Percentiles rank a stretch among this genome's conserved stretches.
phyloP scores from a whole-genome alignment of 2,888 invertebrate species.

The Oscheius myriophilus region DNA sequence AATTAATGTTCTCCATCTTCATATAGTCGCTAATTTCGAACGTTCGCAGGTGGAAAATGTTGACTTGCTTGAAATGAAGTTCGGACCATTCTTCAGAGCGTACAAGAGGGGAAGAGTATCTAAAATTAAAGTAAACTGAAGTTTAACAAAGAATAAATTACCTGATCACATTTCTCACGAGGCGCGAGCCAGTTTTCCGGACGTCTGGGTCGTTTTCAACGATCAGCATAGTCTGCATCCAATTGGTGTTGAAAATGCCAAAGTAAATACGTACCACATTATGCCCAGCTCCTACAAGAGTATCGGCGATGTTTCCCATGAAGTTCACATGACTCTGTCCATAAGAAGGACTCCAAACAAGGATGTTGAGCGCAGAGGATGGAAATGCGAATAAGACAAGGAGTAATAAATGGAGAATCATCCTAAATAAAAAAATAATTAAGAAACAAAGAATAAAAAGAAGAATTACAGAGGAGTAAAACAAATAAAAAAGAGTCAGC shows the following conservation, averaged over 20 bases:
- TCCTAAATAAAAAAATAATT: no score
- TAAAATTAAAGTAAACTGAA: no score
- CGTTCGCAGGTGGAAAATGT: constrained; percentile 35
- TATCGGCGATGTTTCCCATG: constrained; percentile 7
- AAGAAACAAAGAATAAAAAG: no score
- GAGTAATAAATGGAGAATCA: no score
- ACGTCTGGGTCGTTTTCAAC: constrained; percentile 42
- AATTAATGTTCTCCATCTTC: constrained; percentile 37
- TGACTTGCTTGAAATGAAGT: constrained; percentile 34
- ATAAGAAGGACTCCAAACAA: constrained; percentile 2
- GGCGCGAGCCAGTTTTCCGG: constrained; percentile 15
- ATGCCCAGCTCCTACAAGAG: neutral
- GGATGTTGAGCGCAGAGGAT: neutral
- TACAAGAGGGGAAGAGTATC: constrained; percentile 24
- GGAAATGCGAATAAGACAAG: neutral
- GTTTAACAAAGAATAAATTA: neutral
- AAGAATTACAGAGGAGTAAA: no score
- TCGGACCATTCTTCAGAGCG: constrained; percentile 23
- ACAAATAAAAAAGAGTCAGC: no score
- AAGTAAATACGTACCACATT: neutral
- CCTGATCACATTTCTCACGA: constrained; percentile 14
- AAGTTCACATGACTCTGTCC: constrained; percentile 6
- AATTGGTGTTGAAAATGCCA: no score
- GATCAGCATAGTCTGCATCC: constrained; percentile 35
- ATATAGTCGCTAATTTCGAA: constrained; percentile 34